Conservation (phyloP, 2,797 vertebrate species). For the Hyperoplus lanceolatus region DNA sequence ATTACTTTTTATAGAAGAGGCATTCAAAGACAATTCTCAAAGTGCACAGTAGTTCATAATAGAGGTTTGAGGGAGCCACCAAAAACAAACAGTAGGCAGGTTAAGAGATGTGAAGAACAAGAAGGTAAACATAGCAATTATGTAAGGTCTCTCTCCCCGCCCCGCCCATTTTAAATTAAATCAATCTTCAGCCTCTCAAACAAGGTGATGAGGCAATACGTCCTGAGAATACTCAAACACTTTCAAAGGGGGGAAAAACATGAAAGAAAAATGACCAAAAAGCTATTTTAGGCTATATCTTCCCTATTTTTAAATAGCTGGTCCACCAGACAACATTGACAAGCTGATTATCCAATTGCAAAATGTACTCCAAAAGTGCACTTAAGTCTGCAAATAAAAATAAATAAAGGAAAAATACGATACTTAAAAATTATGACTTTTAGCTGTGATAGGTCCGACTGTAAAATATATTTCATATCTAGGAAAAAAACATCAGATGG, state of each 20-base stretch:
- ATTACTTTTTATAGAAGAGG: conserved; percentile 32
- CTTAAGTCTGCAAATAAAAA: not conserved
- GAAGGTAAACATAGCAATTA: conserved; percentile 56
- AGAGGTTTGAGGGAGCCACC: conserved; percentile 43
- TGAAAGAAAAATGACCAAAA: not conserved
- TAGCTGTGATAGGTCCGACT: too few relatives aligned
- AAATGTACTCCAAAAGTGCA: not conserved
- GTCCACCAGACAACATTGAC: not conserved
- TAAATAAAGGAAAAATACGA: not conserved
- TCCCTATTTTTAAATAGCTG: not conserved
- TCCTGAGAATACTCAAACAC: not conserved
- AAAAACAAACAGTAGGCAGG: conserved; percentile 53
- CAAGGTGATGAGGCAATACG: conserved; percentile 30
- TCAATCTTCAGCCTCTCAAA: conserved; percentile 4
- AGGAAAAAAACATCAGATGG: not conserved
- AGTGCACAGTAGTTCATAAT: conserved; percentile 30
- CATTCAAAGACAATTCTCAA: conserved; percentile 7
- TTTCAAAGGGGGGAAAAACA: not conserved
- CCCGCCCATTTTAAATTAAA: not conserved
- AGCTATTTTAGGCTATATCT: not conserved
- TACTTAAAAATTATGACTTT: too few relatives aligned
- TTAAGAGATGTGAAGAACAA: conserved; percentile 57
- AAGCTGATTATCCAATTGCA: not conserved
- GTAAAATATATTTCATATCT: conserved; percentile 1
- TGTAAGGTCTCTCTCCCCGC: conserved; percentile 26